Conservation (phyloP, 2,797 vertebrate species). For the Neoniphon sammara region DNA sequence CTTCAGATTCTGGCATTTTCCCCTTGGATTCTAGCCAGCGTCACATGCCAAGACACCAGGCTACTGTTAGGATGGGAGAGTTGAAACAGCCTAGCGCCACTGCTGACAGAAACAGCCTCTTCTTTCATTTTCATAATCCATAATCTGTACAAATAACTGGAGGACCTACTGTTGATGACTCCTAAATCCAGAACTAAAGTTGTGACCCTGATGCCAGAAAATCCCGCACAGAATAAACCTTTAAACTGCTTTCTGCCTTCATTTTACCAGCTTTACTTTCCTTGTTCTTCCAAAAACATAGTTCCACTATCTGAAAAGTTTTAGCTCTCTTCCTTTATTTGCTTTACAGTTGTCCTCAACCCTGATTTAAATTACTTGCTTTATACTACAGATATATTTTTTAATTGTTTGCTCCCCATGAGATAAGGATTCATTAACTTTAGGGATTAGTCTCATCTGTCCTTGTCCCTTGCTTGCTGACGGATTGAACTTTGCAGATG, state of each 20-base stretch:
- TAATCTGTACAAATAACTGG: conserved; percentile 37
- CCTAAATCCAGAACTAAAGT: background rate
- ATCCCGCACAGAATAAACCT: conserved; percentile 24
- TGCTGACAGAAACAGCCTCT: conserved; percentile 23
- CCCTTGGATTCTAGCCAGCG: background rate
- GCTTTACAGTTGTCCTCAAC: conserved; percentile 40
- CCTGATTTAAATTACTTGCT: conserved; percentile 43
- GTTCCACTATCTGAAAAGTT: background rate
- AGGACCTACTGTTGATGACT: conserved; percentile 16
- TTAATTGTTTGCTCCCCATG: conserved; percentile 37
- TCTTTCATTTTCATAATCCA: conserved; percentile 41
- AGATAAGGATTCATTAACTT: conserved; percentile 68
- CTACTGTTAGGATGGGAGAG: background rate
- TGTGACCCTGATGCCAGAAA: conserved; percentile 36
- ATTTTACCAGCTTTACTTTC: conserved; percentile 25
- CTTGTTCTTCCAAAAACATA: background rate
- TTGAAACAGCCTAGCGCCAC: background rate
- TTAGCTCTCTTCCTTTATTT: background rate
- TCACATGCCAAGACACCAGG: conserved; percentile 3
- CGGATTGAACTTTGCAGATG: conserved; percentile 41
- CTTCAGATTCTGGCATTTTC: background rate
- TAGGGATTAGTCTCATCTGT: conserved; percentile 67
- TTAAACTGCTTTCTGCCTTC: conserved; percentile 33
- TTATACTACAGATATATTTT: conserved; percentile 27
- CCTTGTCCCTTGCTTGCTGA: conserved; percentile 48